Base-by-base conservation (phyloP, 2,888 invertebrate species). In the Chymomyza caudatula region DNA sequence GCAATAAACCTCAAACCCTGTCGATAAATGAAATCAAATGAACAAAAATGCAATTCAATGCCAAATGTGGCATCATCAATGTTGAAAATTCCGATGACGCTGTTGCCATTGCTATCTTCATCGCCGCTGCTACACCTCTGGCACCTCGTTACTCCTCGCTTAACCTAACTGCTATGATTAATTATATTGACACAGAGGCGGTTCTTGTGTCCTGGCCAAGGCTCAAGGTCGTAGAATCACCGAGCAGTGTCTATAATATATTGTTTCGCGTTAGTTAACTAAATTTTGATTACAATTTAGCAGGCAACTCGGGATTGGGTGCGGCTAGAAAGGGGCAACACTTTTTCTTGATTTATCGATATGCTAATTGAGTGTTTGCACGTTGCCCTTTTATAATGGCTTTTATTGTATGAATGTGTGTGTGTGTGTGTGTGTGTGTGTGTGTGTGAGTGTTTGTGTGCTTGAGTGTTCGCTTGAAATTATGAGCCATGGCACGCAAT, bases 351-450 rank as follows among this genome's bases (percentile, higher is more conserved):
- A 83, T 83, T 85, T 83, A 83, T 85, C 85, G 83, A 83, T 83
- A 83, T 85, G 83, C 85, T 83, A 83, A 83, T 85, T 83, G 83
- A 78, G 79, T 78, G 78, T 81, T 81, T 80, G 82, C 76, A 82
- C 82, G 84, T 83, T 76, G 79, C 53, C 47, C 20, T 43, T 71
- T 74, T 75, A 73, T 67, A 73, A 71, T 69, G 62, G 71, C 69
- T 49, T 54, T 29, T 62, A 42, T 63, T 15, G 42, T 15, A 13
- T 2, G 44, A 1, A 42, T 54, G 58, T 64, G 47, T 53, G 60
- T 57, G 60, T 69, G 11, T 56, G 23, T 20, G 49, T 58, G 49
- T 52, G 58, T 5, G 56, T 29, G 44, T 29, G 42, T n/a, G 23
- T 11, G 4, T 19, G 53, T 44, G 59, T 29, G 59, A 17, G 58